Base-by-base conservation (phyloP, 2,888 invertebrate species). In the Idaea dimidiata region DNA sequence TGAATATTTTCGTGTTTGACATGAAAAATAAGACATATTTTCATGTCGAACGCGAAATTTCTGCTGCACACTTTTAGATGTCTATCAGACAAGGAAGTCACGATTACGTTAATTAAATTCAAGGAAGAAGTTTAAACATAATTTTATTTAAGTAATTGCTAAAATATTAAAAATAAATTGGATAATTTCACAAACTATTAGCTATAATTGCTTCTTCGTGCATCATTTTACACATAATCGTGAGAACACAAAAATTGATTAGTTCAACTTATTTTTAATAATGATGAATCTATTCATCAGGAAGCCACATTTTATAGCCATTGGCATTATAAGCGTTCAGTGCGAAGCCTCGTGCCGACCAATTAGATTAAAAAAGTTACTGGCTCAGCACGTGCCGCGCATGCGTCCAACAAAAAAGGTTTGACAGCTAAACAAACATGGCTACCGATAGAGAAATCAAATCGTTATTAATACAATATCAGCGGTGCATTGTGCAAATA, bases 371-470 rank as follows among this genome's bases (percentile, higher is more conserved):
- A 82, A 86, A 80, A 79, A 81, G 76, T 78, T 79, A 76, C 43
- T 70, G 79, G 72, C 63, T 14, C 43, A 24, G 81, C 89, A 82
- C 89, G 89, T 85, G 88, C 32, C 87, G 69, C 81, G 83, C 88
- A 77, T 79, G 86, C 83, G 86, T 70, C 77, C 66, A 59, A 65
- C 74, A 72, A 75, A 71, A 75, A 79, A 79, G 79, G 75, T 84
- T 81, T 87, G 88, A 88, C 89, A 89, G 87, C 88, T 89, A 89
- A 82, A 86, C 82, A 88, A 90, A 89, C 88, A 90, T 87, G 88
- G 87, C 83, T 62, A 69, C 79, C 80, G 88, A 89, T 89, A 87
- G 80, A 81, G 78, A 76, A 86, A 88, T 88, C 86, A 84, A 87
- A 88, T 88, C 81, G 84, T 87, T 89, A 88, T 89, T 89, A 88